Conservation (phyloP, 2,888 invertebrate species). For the Busseola fusca region DNA sequence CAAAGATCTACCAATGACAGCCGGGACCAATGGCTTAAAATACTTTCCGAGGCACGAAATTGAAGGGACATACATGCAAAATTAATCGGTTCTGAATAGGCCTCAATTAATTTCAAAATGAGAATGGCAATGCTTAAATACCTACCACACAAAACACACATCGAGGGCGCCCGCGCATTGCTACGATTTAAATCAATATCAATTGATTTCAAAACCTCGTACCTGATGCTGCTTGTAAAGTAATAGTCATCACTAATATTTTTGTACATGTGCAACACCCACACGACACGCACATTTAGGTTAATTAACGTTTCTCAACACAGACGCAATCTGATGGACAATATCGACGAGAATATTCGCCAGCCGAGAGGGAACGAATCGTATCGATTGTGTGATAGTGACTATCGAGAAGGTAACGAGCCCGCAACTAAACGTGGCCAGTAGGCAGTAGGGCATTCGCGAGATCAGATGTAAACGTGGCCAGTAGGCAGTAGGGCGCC, state of each 20-base stretch:
- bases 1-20: too few relatives aligned
- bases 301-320: constrained; percentile 56
- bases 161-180: neutral
- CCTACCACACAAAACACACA: neutral
- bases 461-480: neutral
- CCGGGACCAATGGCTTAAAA: too few relatives aligned
- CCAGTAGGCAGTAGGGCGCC: too few relatives aligned
- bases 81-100: neutral
- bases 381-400: constrained; percentile 42
- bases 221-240: constrained; percentile 20
- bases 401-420: constrained; percentile 44
- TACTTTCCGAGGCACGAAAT: too few relatives aligned
- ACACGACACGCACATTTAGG: constrained; percentile 42
- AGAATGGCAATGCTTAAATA: neutral
- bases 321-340: constrained; percentile 32
- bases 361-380: constrained; percentile 51
- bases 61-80: neutral
- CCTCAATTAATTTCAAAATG: neutral
- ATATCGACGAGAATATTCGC: constrained; percentile 30
- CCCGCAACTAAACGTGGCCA: constrained; percentile 11
- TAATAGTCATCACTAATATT: constrained; percentile 27
- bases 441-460: too few relatives aligned
- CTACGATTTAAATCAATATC: constrained; percentile 25
- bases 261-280: constrained; percentile 44
- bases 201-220: constrained; percentile 31